Percentiles rank a stretch among this genome's conserved stretches.
Conservation (phyloP, 2,888 invertebrate species). For the Arrhopalites spinosus region DNA sequence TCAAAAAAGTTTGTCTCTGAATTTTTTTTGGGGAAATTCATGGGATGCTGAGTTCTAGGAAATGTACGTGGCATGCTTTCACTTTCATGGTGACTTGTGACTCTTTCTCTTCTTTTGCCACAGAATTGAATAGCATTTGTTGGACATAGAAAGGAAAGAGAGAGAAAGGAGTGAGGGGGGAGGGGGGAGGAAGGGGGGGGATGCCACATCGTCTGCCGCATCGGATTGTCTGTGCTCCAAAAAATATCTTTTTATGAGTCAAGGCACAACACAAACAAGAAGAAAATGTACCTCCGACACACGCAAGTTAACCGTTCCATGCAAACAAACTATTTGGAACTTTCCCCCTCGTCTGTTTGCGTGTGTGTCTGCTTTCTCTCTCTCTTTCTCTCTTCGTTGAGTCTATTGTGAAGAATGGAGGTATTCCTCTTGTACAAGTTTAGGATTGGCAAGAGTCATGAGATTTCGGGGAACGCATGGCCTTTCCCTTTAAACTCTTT, state of each 20-base stretch:
- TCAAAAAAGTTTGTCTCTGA: too few species aligned
- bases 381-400: not conserved
- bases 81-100: not conserved
- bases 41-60: too few species aligned
- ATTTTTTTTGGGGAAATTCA: too few species aligned
- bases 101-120: not conserved
- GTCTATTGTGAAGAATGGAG: not conserved
- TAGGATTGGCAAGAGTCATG: too few species aligned
- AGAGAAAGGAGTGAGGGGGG: not conserved
- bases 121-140: too few species aligned
- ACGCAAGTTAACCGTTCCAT: not conserved
- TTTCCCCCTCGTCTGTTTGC: not conserved
- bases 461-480: too few species aligned
- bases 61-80: too few species aligned
- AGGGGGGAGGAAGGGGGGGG: not conserved
- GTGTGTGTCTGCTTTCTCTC: not conserved
- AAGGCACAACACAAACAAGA: not conserved
- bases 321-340: constrained; percentile 10
- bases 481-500: too few species aligned
- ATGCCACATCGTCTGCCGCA: not conserved
- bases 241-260: constrained; percentile 10
- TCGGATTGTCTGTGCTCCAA: not conserved
- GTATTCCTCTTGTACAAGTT: not conserved
- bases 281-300: not conserved
- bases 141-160: too few species aligned